Evolutionary conservation across 2,797 vertebrate genomes (phyloP).

Genomic region (Simalia tracyae): DNA sequence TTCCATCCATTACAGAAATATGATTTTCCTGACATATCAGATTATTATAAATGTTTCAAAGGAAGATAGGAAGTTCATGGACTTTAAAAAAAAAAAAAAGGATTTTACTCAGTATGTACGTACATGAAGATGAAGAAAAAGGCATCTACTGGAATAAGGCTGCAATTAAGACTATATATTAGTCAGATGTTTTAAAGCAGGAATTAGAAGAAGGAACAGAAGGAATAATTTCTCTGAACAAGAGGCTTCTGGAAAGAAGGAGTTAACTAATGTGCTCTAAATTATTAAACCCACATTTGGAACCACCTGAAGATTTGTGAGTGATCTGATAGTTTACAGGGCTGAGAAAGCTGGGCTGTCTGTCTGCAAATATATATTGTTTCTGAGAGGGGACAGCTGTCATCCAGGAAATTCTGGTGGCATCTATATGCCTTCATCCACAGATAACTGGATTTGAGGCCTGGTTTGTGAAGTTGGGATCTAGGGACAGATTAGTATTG

Average conservation of each 20-base stretch:
- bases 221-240: neutral
- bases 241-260: neutral
- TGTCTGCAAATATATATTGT: neutral
- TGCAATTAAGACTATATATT: neutral
- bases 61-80: constrained; percentile 12
- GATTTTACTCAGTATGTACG: neutral
- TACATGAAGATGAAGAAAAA: constrained; percentile 11
- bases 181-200: neutral
- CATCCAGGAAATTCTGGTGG: neutral
- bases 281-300: neutral
- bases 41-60: constrained; percentile 44
- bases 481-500: neutral
- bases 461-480: neutral
- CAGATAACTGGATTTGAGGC: neutral
- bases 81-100: neutral
- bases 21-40: constrained; percentile 44
- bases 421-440: neutral
- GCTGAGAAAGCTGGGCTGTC: neutral
- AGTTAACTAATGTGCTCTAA: neutral
- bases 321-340: neutral
- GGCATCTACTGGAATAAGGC: neutral
- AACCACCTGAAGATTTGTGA: neutral
- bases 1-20: constrained; percentile 37
- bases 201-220: neutral
- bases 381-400: neutral